Evolutionary conservation across 2,888 invertebrate genomes (phyloP).

Genomic region (Phaonia tiefii): DNA sequence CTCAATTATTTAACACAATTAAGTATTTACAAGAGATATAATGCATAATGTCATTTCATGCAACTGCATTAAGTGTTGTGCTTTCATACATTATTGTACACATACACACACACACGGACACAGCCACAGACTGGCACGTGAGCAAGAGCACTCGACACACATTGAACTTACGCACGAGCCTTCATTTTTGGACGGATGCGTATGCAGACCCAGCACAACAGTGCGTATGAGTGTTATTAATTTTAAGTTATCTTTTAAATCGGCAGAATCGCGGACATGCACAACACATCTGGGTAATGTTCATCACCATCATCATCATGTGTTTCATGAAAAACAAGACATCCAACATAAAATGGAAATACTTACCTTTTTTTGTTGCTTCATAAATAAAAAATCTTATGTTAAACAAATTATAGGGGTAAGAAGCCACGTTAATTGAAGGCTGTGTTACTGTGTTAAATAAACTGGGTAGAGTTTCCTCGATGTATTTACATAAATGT

Average conservation of each 20-base stretch:
- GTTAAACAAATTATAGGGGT: no score
- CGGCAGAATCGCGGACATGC: conserved; percentile 49
- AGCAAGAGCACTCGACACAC: not conserved
- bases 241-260: conserved; percentile 60
- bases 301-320: no score
- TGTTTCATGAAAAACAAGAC: no score
- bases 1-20: conserved; percentile 77
- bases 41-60: conserved; percentile 66
- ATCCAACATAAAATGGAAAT: no score
- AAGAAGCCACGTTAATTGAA: no score
- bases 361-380: no score
- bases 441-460: no score
- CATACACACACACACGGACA: conserved; percentile 2
- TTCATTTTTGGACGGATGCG: not conserved
- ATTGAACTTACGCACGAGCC: not conserved
- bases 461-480: no score
- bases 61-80: conserved; percentile 44
- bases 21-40: conserved; percentile 73
- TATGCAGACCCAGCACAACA: no score
- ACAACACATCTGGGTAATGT: no score
- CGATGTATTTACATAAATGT: no score
- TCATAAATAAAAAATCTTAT: no score
- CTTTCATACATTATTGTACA: conserved; percentile 36
- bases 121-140: not conserved
- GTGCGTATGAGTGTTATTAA: conserved; percentile 60